A percentile compares a stretch with the other conserved stretches of the same genome.
Evolutionary conservation across 1,140 invertebrate species (phyloP).

Genomic region (Copidosoma floridanum): DNA sequence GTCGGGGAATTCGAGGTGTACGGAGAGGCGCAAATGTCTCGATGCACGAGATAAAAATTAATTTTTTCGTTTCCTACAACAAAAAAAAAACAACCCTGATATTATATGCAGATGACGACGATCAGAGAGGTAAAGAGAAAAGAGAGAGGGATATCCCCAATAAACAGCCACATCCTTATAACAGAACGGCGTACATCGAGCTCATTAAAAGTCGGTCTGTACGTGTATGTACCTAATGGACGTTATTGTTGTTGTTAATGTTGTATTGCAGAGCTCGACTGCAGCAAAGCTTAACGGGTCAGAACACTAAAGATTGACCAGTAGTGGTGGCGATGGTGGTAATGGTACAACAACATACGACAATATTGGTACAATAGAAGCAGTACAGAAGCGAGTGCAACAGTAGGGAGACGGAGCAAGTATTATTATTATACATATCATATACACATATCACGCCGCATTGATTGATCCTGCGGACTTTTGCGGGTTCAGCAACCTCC

Average conservation of each 20-base stretch:
- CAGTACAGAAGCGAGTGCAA: background rate
- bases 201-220: conserved; percentile 45
- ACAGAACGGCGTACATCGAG: conserved; percentile 46
- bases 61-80: too few relatives aligned
- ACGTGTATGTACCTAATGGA: too few relatives aligned
- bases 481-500: conserved; percentile 17
- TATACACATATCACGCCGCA: too few relatives aligned
- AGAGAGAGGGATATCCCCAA: conserved; percentile 39
- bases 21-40: too few relatives aligned
- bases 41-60: too few relatives aligned
- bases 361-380: conserved; percentile 19
- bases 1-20: too few relatives aligned
- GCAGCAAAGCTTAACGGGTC: conserved; percentile 9
- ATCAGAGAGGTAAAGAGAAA: conserved; percentile 28
- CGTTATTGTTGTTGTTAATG: conserved; percentile 27
- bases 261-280: background rate
- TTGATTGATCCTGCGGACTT: conserved; percentile 14
- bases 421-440: too few relatives aligned
- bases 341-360: too few relatives aligned
- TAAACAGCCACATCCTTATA: conserved; percentile 53
- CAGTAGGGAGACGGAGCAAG: conserved; percentile 13
- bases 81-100: too few relatives aligned
- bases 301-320: too few relatives aligned
- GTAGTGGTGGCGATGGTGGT: too few relatives aligned
- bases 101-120: too few relatives aligned